Base-by-base conservation (phyloP, 1,140 invertebrate genomes). In the Drosophila busckii region DNA sequence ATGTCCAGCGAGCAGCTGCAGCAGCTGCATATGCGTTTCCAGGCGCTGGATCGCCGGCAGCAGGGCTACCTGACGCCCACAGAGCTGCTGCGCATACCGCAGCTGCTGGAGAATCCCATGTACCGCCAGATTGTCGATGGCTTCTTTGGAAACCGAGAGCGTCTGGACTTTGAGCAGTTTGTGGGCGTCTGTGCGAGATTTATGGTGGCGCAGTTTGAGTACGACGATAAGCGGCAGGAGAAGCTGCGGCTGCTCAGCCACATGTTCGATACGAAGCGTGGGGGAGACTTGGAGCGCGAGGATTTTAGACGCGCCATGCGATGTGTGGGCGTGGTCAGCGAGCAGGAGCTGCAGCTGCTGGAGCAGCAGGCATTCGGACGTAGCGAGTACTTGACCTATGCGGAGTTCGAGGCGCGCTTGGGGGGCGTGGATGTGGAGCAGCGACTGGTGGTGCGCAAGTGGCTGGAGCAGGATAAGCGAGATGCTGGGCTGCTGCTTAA, bases 61-160 rank as follows among this genome's bases (percentile, higher is more conserved):
- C 20, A n/a, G 0, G 73, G 73, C 2, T 78, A 70, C 20, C 25
- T 78, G 12, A 71, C 67, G n/a, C 67, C 71, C 0, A 59, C 73
- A 2, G 73, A 80, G 2, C n/a, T 78, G 26, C 40, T 78, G 13
- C 67, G 71, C 28, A 78, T 78, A 2, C 71, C 71, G 0, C 62
- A 78, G 10, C 25, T 78, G 45, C 10, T 22, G 0, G 28, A 48
- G 17, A 70, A 78, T 40, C 71, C 71, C 0, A 5, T 78, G 13
- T 50, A 78, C 31, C 62, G 56, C 3, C 62, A 71, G 35, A 35
- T 78, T 0, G 52, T 78, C 12, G 73, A 78, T 15, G 32, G 38
- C n/a, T 78, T 78, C 40, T 71, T 78, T 15, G 3, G 13, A 25
- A 5, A 13, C 23, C 2, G 12, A 13, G 9, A 19, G 16, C 8